Evolutionary conservation across 2,888 invertebrate species (phyloP), one percentile per base, ranked within the genome.

Genomic region (Dendrolimus houi): DNA sequence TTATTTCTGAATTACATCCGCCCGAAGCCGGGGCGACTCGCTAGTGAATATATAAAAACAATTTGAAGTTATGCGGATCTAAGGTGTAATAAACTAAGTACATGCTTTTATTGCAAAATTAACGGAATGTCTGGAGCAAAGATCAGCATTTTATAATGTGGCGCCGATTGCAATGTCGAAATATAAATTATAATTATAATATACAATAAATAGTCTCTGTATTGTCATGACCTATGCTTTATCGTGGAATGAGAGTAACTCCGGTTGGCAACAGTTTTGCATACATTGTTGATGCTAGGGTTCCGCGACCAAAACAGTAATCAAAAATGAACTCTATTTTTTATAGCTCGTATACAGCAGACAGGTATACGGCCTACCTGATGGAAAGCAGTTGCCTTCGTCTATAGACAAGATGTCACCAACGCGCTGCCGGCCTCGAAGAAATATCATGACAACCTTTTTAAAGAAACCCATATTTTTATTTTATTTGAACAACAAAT

Each of bases 201-300:
- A 52, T 52, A 59, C 56, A 13, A 56, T 42, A 55, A 59, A 65
- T 66, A 66, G 62, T 59, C 70, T 74, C 73, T 71, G 68, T 64
- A 64, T 67, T 61, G 58, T 67, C 64, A 66, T 81, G 80, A 79
- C 77, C 82, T 74, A 71, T 65, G 66, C 64, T 52, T 79, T 74
- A 57, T 56, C 56, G 58, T 61, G 58, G 58, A 72, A 65, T 61
- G 67, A 64, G 63, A 57, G 63, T 70, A 65, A 69, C 71, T 82
- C 83, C 83, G 83, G 77, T 68, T 79, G 70, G 77, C 71, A 77
- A 84, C 81, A 59, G 65, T 57, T 58, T 67, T 57, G 65, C 62
- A 58, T 67, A 66, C 68, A 71, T 65, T 70, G 65, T 71, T 53
- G 60, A 59, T 55, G 61, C 68, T 68, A 58, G 70, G 65, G 69